These are phyloP conservation scores for Ectropis crepuscularia DNA, from an alignment of 2,888 invertebrate genomes.

Conservation along the genomic window DNA sequence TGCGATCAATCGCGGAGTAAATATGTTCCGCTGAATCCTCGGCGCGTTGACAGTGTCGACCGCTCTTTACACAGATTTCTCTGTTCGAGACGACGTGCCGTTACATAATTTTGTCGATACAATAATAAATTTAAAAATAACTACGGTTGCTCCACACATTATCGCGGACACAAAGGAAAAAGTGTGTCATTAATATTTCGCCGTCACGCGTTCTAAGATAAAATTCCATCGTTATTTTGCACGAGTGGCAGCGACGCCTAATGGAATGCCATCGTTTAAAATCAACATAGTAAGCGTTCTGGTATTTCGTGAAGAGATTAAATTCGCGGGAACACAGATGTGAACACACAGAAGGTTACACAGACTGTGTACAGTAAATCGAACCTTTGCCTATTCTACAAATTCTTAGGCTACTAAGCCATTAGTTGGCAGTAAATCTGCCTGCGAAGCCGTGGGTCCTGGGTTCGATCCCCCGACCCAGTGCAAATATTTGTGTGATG, in stretches of 20 bases:
- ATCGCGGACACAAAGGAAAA: constrained; percentile 51
- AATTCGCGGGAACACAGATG: constrained; percentile 48
- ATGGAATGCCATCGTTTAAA: constrained; percentile 49
- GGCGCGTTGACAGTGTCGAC: constrained; percentile 34
- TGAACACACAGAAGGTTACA: constrained; percentile 19
- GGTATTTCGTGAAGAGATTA: constrained; percentile 56
- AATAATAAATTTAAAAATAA: constrained; percentile 61
- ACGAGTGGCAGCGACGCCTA: constrained; percentile 45
- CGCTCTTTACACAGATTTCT: constrained; percentile 51
- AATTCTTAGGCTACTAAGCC: too few species aligned
- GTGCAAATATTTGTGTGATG: too few species aligned
- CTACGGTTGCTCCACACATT: constrained; percentile 57
- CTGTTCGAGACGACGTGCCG: constrained; percentile 44
- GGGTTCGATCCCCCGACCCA: too few species aligned
- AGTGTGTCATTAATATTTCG: constrained; percentile 57
- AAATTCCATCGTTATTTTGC: constrained; percentile 62
- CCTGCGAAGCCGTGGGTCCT: too few species aligned
- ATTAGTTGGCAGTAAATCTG: too few species aligned
- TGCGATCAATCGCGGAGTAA: constrained; percentile 42
- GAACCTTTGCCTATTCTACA: too few species aligned
- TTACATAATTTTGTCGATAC: constrained; percentile 63
- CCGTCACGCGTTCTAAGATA: constrained; percentile 59
- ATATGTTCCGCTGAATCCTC: constrained; percentile 36
- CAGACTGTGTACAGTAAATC: too few species aligned
- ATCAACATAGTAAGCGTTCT: constrained; percentile 56